Conservation (phyloP, 2,797 vertebrate genomes). For the Lophotriccus pileatus region DNA sequence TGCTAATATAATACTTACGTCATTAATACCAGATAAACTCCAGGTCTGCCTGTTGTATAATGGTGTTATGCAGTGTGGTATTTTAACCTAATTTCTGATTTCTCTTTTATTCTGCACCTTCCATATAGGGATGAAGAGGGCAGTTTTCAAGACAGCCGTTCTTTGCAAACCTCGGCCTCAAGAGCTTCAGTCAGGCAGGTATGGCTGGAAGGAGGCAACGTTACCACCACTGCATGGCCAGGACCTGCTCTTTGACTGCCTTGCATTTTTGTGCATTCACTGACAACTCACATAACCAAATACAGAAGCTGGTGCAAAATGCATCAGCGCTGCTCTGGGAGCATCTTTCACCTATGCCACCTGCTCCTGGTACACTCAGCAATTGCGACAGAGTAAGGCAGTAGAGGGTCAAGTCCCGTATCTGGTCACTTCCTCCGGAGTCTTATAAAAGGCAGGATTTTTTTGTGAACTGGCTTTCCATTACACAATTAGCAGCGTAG, state of each 20-base stretch:
- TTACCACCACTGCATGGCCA: background rate
- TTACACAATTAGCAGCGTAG: background rate
- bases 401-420: background rate
- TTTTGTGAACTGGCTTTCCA: background rate
- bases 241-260: background rate
- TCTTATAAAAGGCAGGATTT: background rate
- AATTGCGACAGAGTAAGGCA: conserved; percentile 28
- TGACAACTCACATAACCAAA: background rate
- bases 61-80: conserved; percentile 28
- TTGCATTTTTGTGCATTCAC: accelerated
- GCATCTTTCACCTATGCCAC: background rate
- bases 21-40: conserved; percentile 67
- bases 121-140: background rate
- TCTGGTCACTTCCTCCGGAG: background rate
- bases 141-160: background rate
- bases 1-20: conserved; percentile 53
- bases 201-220: background rate
- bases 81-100: conserved; percentile 76
- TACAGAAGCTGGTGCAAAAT: background rate
- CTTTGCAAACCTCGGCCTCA: background rate
- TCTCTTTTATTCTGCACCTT: conserved; percentile 32
- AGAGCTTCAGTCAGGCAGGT: background rate
- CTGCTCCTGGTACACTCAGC: background rate
- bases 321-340: accelerated
- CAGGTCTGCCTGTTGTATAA: conserved; percentile 68